phyloP scores from a whole-genome alignment of 2,888 invertebrate species.

The Aquatica leii region DNA sequence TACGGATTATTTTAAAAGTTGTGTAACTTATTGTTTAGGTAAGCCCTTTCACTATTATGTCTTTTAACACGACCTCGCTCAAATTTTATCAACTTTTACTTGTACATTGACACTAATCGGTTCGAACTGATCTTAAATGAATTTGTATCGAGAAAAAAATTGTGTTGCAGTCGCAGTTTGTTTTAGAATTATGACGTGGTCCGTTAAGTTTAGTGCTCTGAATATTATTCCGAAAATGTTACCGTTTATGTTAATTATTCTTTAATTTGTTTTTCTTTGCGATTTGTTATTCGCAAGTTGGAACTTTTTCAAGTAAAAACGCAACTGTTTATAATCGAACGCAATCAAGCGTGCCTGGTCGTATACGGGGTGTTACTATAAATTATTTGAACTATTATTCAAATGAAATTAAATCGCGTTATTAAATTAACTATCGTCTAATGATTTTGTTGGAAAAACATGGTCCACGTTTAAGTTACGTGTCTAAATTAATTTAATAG shows the following conservation, averaged over 20 bases:
- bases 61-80: neutral
- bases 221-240: slow-evolving; percentile 16
- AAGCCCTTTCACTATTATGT: slow-evolving; percentile 16
- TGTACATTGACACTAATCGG: neutral
- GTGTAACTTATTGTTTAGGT: slow-evolving; percentile 21
- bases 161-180: neutral
- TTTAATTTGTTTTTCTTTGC: neutral
- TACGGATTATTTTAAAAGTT: slow-evolving; percentile 14
- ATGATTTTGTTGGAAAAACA: too few relatives aligned
- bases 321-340: too few relatives aligned
- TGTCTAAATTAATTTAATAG: too few relatives aligned
- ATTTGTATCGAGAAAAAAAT: slow-evolving; percentile 8
- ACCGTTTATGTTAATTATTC: neutral
- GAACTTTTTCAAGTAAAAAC: too few relatives aligned
- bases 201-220: slow-evolving; percentile 33
- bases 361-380: too few relatives aligned
- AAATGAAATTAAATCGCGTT: too few relatives aligned
- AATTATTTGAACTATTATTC: too few relatives aligned
- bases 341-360: too few relatives aligned
- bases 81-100: neutral
- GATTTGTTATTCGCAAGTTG: too few relatives aligned
- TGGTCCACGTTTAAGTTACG: too few relatives aligned
- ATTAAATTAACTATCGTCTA: too few relatives aligned
- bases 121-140: neutral
- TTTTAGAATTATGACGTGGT: slow-evolving; percentile 27